Evolutionary conservation across 2,888 invertebrate species (phyloP).

Genomic region (Drosophila fungiperda): DNA sequence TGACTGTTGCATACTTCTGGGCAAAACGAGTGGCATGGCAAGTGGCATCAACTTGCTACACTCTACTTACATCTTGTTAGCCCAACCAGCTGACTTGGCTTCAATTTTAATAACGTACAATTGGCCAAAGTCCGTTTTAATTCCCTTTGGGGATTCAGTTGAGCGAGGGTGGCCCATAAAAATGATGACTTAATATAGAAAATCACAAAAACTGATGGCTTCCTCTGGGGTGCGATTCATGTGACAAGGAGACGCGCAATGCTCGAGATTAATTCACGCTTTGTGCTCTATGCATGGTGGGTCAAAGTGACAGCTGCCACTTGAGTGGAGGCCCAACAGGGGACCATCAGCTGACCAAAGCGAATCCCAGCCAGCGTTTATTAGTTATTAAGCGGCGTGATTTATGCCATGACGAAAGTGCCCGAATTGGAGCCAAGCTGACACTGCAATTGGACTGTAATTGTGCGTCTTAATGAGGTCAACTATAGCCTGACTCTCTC

Average conservation of each 20-base stretch:
- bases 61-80: background rate
- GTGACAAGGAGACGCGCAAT: slow-evolving; percentile 45
- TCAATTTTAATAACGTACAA: slow-evolving; percentile 41
- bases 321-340: slow-evolving; percentile 65
- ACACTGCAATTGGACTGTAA: slow-evolving; percentile 56
- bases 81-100: slow-evolving; percentile 7
- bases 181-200: slow-evolving; percentile 76
- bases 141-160: slow-evolving; percentile 26
- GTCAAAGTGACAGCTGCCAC: slow-evolving; percentile 84
- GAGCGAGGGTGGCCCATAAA: slow-evolving; percentile 41
- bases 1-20: slow-evolving; percentile 44
- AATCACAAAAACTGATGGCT: slow-evolving; percentile 75
- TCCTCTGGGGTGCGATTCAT: slow-evolving; percentile 74
- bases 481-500: background rate
- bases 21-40: background rate
- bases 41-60: background rate
- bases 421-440: slow-evolving; percentile 33
- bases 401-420: slow-evolving; percentile 53
- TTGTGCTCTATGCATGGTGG: slow-evolving; percentile 65
- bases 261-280: slow-evolving; percentile 80
- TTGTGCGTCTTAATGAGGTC: slow-evolving; percentile 65
- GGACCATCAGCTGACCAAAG: slow-evolving; percentile 16
- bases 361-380: slow-evolving; percentile 53
- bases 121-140: slow-evolving; percentile 5
- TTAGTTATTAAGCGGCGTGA: slow-evolving; percentile 77